Evolutionary conservation across 2,113 vertebrate species (phyloP).

Genomic region (Ascaphus truei): DNA sequence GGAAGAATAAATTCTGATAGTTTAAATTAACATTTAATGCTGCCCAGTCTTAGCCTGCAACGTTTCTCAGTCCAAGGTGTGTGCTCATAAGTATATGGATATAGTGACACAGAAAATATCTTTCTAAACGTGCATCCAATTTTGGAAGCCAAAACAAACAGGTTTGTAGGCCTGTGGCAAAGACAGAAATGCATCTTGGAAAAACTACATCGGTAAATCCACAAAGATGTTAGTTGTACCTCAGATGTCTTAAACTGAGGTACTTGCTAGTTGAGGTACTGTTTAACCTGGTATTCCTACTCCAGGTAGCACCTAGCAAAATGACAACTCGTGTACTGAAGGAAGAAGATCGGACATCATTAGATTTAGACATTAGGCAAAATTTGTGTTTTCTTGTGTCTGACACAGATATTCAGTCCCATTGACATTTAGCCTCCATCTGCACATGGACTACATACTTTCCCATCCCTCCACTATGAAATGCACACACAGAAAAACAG

Average conservation of each 20-base stretch:
- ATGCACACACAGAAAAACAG: no score
- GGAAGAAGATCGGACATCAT: no score
- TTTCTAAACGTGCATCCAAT: conserved; percentile 8
- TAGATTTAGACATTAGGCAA: no score
- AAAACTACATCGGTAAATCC: conserved; percentile 10
- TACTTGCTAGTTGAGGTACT: no score
- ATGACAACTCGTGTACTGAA: no score
- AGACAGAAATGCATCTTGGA: conserved; percentile 2
- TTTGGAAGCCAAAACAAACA: conserved; percentile 15
- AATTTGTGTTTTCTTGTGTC: no score
- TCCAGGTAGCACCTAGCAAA: no score
- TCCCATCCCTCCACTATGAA: no score
- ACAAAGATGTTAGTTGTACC: not conserved
- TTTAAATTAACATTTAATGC: conserved; percentile 1
- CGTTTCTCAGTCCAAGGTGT: not conserved
- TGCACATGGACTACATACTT: no score
- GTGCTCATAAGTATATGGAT: not conserved
- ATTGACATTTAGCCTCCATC: no score
- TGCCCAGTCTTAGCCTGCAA: not conserved
- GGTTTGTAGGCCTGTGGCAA: conserved; percentile 13
- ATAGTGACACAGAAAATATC: not conserved
- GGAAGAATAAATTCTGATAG: conserved; percentile 5
- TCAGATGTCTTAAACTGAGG: not conserved
- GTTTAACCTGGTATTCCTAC: no score
- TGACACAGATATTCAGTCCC: no score